phyloP scores from a whole-genome alignment of 92 coral and sea anemone genomes.

The Porites divaricata region DNA sequence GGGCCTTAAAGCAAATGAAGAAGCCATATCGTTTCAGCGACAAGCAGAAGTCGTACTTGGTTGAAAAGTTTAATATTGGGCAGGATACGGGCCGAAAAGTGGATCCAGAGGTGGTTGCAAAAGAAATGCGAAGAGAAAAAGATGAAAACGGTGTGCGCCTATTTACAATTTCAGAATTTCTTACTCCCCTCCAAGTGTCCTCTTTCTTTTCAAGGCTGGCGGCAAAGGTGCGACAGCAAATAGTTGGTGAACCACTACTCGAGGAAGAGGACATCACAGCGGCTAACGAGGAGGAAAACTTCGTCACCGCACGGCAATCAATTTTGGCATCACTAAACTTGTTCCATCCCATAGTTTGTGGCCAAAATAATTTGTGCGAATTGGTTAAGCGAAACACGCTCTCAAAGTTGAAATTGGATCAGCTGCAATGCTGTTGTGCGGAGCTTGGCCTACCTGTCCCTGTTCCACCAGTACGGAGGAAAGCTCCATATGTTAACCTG shows the following conservation, averaged over 20 bases:
- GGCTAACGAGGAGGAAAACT: slow-evolving; percentile 42
- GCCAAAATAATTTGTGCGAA: slow-evolving; percentile 29
- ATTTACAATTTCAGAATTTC: slow-evolving; percentile 25
- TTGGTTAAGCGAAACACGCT: slow-evolving; percentile 17
- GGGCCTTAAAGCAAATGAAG: slow-evolving; percentile 10
- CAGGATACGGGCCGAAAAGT: slow-evolving; percentile 7
- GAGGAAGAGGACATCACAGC: slow-evolving; percentile 35
- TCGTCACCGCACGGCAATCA: slow-evolving; percentile 23
- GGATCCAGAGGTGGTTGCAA: slow-evolving; percentile 16
- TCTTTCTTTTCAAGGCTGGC: slow-evolving; percentile 52
- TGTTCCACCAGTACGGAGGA: slow-evolving; percentile 34
- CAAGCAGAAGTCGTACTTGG: slow-evolving; percentile 5
- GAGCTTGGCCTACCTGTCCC: slow-evolving; percentile 29
- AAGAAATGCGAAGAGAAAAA: slow-evolving; percentile 2
- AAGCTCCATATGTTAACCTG: slow-evolving; percentile 26
- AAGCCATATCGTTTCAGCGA: slow-evolving; percentile 11
- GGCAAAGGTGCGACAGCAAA: slow-evolving; percentile 41
- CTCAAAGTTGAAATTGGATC: slow-evolving; percentile 23
- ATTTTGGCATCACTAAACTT: slow-evolving; percentile 19
- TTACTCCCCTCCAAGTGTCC: slow-evolving; percentile 33
- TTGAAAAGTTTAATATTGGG: slow-evolving; percentile 9
- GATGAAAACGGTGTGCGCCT: slow-evolving; percentile 11
- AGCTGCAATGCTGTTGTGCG: slow-evolving; percentile 21
- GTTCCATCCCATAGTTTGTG: slow-evolving; percentile 46
- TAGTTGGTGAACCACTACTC: slow-evolving; percentile 12